Percentiles rank a stretch among this genome's conserved stretches.
phyloP scores from a whole-genome alignment of 2,888 invertebrate species.

The Ophion ellenae region DNA sequence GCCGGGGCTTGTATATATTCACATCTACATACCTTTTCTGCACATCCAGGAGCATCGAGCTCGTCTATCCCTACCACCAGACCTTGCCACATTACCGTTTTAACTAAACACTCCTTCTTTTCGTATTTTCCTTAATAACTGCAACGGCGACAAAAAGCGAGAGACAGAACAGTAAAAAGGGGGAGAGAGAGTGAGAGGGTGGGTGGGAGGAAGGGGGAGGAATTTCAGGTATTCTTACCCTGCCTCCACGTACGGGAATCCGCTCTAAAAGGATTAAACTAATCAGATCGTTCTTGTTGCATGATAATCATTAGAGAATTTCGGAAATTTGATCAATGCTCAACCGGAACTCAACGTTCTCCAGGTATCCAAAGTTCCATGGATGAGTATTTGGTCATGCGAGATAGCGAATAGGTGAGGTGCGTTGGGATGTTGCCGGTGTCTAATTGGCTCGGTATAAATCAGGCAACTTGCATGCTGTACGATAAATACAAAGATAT shows the following conservation, averaged over 20 bases:
- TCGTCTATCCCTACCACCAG: constrained; percentile 53
- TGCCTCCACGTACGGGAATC: background rate
- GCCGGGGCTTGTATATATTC: constrained; percentile 56
- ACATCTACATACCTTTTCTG: constrained; percentile 65
- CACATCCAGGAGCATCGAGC: constrained; percentile 61
- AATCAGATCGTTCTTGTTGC: background rate
- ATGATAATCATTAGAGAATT: background rate
- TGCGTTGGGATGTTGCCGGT: too few relatives aligned
- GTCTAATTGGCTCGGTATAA: background rate
- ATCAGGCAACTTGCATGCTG: background rate
- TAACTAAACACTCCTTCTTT: constrained; percentile 55
- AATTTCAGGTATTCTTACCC: background rate
- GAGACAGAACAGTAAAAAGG: background rate
- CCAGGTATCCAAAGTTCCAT: too few relatives aligned
- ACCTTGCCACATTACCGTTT: constrained; percentile 54
- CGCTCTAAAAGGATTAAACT: background rate
- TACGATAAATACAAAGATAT: background rate
- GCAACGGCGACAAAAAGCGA: constrained; percentile 10
- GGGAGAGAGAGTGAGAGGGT: background rate
- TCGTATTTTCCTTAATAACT: constrained; percentile 10
- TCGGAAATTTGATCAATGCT: background rate
- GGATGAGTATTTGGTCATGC: too few relatives aligned
- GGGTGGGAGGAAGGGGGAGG: background rate
- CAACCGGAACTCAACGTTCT: too few relatives aligned
- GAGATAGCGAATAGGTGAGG: too few relatives aligned